A percentile compares a stretch with the other conserved stretches of the same genome.
Evolutionary conservation across 2,113 vertebrate species (phyloP).

Genomic region (Dicrurus megarhynchus): DNA sequence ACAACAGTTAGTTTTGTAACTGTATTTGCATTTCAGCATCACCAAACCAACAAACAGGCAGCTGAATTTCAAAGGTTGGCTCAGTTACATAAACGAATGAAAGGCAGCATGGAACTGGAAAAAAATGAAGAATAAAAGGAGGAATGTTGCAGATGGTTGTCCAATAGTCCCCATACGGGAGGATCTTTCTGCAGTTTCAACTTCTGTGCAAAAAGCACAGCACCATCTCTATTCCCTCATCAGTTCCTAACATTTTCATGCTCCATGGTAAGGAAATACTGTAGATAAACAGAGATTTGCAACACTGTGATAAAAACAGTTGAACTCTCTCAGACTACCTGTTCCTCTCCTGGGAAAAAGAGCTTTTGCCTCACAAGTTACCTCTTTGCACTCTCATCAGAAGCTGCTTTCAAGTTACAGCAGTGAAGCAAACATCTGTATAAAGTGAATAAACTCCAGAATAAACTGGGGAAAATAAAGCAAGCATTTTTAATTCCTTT

Average conservation of each 20-base stretch:
- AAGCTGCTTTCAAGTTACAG: background rate
- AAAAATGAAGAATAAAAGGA: background rate
- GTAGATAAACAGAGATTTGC: background rate
- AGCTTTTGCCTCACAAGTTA: background rate
- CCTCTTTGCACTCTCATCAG: background rate
- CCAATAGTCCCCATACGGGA: background rate
- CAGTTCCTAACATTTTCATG: background rate
- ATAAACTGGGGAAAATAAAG: background rate
- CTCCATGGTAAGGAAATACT: background rate
- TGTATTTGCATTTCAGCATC: background rate
- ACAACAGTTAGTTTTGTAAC: slow-evolving; percentile 7
- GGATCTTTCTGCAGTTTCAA: background rate
- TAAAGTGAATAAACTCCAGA: background rate
- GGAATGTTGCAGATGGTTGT: background rate
- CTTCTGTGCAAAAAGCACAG: background rate
- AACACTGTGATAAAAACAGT: background rate
- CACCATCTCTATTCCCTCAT: background rate
- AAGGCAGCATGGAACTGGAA: background rate
- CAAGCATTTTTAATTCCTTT: background rate
- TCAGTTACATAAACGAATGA: background rate
- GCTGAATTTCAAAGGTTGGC: background rate
- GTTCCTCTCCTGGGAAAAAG: background rate
- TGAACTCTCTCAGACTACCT: background rate
- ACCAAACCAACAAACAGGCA: background rate
- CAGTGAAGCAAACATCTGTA: background rate